Evolutionary conservation across 2,888 invertebrate species (phyloP).

Genomic region (Hypomecis punctinalis): DNA sequence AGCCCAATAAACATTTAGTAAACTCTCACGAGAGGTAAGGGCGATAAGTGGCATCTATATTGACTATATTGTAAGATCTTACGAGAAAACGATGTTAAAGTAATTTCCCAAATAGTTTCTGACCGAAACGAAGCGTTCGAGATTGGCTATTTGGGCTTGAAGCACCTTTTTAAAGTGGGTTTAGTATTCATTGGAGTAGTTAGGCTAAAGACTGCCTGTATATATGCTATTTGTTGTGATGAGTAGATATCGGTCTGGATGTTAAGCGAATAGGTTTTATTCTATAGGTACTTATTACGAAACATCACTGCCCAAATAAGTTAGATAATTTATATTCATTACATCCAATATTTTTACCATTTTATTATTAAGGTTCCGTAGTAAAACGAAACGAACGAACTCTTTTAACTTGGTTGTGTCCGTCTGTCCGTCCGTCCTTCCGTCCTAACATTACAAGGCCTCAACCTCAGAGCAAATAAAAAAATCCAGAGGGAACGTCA

Average conservation of each 20-base stretch:
- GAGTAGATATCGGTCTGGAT: neutral
- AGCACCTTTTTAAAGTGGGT: conserved; percentile 9
- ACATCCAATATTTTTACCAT: too few relatives aligned
- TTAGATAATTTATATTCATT: too few relatives aligned
- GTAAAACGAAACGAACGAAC: too few relatives aligned
- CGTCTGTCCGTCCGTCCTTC: too few relatives aligned
- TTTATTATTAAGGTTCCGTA: too few relatives aligned
- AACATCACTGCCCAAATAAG: neutral
- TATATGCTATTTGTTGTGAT: conserved; percentile 5
- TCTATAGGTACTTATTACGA: neutral
- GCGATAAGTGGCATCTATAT: conserved; percentile 16
- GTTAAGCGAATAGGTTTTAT: neutral
- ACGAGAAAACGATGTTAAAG: conserved; percentile 25
- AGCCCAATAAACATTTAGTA: conserved; percentile 25
- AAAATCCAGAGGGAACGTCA: too few relatives aligned
- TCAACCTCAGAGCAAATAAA: too few relatives aligned
- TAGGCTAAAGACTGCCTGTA: neutral
- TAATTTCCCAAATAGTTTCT: conserved; percentile 26
- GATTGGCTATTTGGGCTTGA: conserved; percentile 14
- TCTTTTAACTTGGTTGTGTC: too few relatives aligned
- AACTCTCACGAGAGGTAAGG: conserved; percentile 13
- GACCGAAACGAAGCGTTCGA: conserved; percentile 15
- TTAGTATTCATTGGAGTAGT: conserved; percentile 17
- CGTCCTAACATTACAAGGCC: too few relatives aligned
- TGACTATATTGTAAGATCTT: conserved; percentile 14